Evolutionary conservation across 2,113 vertebrate genomes (phyloP), one percentile per base, ranked within the genome.

Genomic region (Ictalurus furcatus): DNA sequence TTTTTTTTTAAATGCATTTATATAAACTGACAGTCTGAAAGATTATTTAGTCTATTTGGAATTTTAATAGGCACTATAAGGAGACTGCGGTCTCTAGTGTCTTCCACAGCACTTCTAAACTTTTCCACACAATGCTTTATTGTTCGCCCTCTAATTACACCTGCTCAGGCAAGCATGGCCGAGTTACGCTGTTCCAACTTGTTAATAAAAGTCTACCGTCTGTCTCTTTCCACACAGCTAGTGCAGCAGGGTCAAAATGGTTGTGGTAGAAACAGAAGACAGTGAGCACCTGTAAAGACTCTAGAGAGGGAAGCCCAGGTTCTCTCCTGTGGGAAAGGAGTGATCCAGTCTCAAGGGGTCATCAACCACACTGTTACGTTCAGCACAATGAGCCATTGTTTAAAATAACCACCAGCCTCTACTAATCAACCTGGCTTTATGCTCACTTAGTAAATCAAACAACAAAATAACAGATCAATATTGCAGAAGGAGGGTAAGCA

Each of bases 221-320:
- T 84, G 93, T 93, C 94, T 89, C 92, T 95, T 92, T 91, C 93
- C 90, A 92, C 93, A 95, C 94, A 91, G 93, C 93, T 92, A 91
- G 73, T 13, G 12, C 89, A 83, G 71, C 90, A 89, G 52, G 81
- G 94, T 94, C 91, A 88, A 91, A 92, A 89, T 84, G 87, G 93
- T 96, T 94, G 95, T 97, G 95, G 93, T 97, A 95, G 95, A 97
- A 97, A 97, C 95, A 92, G 90, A 91, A 91, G 91, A 93, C 89
- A 94, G 92, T 94, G 92, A 91, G 94, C 92, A 91, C 89, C 89
- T 90, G 90, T 89, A 82, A 0, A 0, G 83, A 87, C 86, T 89
- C 52, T 65, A 13, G 85, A 86, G 87, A 89, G 44, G 69, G 74
- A 65, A 79, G 84, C 86, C 85, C 88, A 90, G 89, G 92, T 74